Conservation (phyloP, 2,113 vertebrate species). For the Galeopterus variegatus region DNA sequence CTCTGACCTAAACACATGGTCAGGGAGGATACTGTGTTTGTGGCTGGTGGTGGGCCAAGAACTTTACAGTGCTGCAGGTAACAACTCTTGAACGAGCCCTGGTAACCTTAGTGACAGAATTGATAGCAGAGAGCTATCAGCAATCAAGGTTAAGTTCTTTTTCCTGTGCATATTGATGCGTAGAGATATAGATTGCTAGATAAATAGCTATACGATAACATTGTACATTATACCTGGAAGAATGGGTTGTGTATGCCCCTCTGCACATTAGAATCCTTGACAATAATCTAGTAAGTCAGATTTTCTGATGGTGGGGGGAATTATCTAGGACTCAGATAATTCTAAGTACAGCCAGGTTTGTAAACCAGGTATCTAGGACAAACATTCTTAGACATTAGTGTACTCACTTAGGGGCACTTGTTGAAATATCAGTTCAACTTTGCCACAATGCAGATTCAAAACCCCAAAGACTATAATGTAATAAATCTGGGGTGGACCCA, state of each 20-base stretch:
- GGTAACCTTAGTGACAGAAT: fast-evolving
- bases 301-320: too few relatives aligned
- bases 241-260: fast-evolving
- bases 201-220: too few relatives aligned
- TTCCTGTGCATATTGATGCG: fast-evolving
- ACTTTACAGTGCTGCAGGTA: fast-evolving
- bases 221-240: neutral
- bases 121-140: neutral
- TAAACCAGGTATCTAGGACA: neutral
- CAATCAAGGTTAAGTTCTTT: neutral
- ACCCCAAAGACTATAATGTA: neutral
- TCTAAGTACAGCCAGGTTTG: neutral
- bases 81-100: neutral
- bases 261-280: neutral
- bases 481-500: too few relatives aligned
- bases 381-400: fast-evolving
- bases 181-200: neutral
- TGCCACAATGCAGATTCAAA: neutral
- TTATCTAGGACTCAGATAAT: neutral
- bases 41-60: too few relatives aligned
- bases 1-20: too few relatives aligned
- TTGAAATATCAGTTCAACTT: fast-evolving
- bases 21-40: neutral
- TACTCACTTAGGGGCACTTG: fast-evolving
- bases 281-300: neutral